Base-by-base conservation (phyloP, 2,888 invertebrate species). In the Julus scandinavius region DNA sequence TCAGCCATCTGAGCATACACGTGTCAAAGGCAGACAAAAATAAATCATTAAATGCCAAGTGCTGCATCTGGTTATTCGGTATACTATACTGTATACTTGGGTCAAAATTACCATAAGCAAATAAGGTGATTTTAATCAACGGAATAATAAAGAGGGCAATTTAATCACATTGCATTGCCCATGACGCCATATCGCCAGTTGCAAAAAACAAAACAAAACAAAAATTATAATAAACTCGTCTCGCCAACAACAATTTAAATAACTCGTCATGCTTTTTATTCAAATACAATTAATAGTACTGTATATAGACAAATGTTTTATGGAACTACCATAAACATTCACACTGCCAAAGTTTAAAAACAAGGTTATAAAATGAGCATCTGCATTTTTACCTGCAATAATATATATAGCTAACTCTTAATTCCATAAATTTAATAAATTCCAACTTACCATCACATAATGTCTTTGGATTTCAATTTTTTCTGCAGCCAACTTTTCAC, bases 401-500 rank as follows among this genome's bases (percentile, higher is more conserved):
- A 29, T 29, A 29, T 29, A 29, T 29, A 29, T 29, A 29, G 1
- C 29, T 29, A 29, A 29, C 29, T 29, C 29, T 29, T 29, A 29
- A 29, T 29, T 29, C 29, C 29, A 29, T 29, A 29, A 29, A 29
- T 29, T 29, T 29, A 29, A 29, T 1, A 45, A 45, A 45, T 45
- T 45, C 7, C 1, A 38, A 80, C 92, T 91, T 90, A 93, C 93
- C 93, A 94, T 93, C 54, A 93, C 93, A 91, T 93, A 94, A 90
- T 93, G 93, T 89, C 94, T 90, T 90, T 93, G 93, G 93, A 93
- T 93, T 90, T 93, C 93, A 80, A 93, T 93, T 90, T 93, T 93
- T 90, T 89, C 89, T 1, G 89, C 89, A 40, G 89, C 86, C 87
- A 89, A 88, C 84, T 88, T 88, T 58, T 89, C 89, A 84, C 89